A percentile compares a stretch with the other conserved stretches of the same genome.
phyloP scores from a whole-genome alignment of 1,140 invertebrate species.

The Rhopalosiphum maidis region DNA sequence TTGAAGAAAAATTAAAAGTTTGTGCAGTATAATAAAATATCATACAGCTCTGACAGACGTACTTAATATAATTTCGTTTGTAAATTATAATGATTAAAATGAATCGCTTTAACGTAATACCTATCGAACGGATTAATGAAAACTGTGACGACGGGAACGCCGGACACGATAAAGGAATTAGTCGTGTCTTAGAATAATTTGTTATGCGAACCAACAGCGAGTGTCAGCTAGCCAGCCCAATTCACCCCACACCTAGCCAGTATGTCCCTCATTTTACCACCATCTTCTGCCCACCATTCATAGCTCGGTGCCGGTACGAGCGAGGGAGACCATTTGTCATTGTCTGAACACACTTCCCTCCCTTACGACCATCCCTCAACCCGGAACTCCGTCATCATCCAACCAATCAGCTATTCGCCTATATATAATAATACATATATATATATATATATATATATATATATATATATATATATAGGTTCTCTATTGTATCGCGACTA shows the following conservation, averaged over 20 bases:
- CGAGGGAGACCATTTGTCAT: constrained; percentile 39
- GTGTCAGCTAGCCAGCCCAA: not conserved
- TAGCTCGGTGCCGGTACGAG: not conserved
- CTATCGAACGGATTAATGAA: constrained; percentile 46
- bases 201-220: constrained; percentile 42
- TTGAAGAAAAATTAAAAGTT: not conserved
- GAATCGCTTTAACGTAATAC: constrained; percentile 35
- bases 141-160: constrained; percentile 25
- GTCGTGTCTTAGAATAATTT: constrained; percentile 56
- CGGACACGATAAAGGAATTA: constrained; percentile 57
- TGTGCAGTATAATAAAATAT: not conserved
- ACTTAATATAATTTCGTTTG: not conserved
- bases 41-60: not conserved
- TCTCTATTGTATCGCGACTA: constrained; percentile 26
- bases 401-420: constrained; percentile 24
- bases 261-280: not conserved
- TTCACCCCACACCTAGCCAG: not conserved
- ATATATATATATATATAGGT: not conserved
- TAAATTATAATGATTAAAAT: constrained; percentile 30
- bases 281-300: not conserved
- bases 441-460: not conserved
- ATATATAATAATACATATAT: not conserved
- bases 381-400: constrained; percentile 15
- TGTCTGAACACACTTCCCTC: constrained; percentile 21
- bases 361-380: not conserved